phyloP scores from a whole-genome alignment of 2,113 vertebrate species.

The Tretioscincus oriximinensis region DNA sequence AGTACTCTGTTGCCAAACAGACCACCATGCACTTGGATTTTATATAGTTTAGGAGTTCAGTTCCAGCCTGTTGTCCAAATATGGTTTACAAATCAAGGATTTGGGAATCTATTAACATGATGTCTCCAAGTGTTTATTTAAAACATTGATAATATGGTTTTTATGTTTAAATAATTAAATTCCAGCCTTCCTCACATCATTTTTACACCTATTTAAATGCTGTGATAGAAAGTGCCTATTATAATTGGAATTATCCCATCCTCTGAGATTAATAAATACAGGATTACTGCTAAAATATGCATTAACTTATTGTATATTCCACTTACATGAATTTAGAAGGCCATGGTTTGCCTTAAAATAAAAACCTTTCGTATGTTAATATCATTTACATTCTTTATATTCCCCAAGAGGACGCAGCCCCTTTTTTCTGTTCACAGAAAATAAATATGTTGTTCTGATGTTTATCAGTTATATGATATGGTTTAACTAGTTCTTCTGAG shows the following conservation, averaged over 20 bases:
- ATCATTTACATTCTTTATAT: not conserved
- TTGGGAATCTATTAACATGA: no score
- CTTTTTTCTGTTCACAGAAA: not conserved
- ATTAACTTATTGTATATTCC: constrained; percentile 4
- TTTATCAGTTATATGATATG: not conserved
- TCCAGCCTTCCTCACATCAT: not conserved
- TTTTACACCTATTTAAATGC: not conserved
- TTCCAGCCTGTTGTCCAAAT: no score
- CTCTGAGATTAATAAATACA: not conserved
- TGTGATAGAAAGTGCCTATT: not conserved
- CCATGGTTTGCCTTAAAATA: not conserved
- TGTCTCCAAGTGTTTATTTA: not conserved
- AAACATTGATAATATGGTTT: not conserved
- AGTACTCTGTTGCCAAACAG: no score
- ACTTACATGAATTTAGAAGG: not conserved
- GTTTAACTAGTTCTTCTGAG: not conserved
- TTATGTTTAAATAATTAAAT: not conserved
- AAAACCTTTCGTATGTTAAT: not conserved
- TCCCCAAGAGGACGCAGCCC: not conserved
- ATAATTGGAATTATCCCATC: not conserved
- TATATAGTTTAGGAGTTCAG: no score
- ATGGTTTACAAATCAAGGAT: no score
- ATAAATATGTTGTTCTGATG: not conserved
- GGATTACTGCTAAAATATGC: constrained; percentile 8
- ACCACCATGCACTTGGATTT: no score